Conservation (phyloP, 2,113 vertebrate species). For the Tonatia bakeri region DNA sequence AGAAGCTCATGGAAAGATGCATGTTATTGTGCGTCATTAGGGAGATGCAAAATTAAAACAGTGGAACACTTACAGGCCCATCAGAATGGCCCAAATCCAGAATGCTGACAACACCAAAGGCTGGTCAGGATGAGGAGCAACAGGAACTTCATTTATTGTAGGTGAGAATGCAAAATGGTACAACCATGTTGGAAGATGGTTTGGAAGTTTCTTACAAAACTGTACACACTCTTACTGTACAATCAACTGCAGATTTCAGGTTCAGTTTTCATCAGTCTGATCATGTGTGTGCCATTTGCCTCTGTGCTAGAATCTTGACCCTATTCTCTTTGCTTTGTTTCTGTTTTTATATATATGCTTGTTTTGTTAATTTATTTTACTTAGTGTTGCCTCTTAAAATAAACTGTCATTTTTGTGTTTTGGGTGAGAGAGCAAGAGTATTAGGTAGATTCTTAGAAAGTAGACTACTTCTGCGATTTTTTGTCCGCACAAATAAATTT, state of each 20-base stretch:
- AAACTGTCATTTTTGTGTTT: not conserved
- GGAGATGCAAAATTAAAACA: not conserved
- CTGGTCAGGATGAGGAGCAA: not conserved
- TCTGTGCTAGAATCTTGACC: not conserved
- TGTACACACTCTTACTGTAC: not conserved
- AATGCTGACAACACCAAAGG: not conserved
- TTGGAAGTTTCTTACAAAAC: not conserved
- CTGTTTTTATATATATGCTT: not conserved
- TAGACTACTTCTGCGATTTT: not conserved
- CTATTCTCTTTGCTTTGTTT: not conserved
- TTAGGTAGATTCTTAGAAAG: not conserved
- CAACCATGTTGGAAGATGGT: not conserved
- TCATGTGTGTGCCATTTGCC: not conserved
- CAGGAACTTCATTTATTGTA: not conserved
- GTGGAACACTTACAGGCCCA: too few species aligned
- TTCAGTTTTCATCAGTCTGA: not conserved
- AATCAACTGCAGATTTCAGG: not conserved
- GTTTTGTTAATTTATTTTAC: not conserved
- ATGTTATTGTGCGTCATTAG: not conserved
- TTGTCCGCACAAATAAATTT: not conserved
- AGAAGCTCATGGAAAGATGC: too few species aligned
- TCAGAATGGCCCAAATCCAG: not conserved
- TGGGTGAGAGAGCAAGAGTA: not conserved
- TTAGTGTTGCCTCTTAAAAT: not conserved
- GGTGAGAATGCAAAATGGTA: not conserved